Percentiles rank a stretch among this genome's conserved stretches.
These are phyloP conservation scores for Neolamprologus hecqui DNA, from an alignment of 2,113 vertebrate genomes.

Conservation along the genomic window DNA sequence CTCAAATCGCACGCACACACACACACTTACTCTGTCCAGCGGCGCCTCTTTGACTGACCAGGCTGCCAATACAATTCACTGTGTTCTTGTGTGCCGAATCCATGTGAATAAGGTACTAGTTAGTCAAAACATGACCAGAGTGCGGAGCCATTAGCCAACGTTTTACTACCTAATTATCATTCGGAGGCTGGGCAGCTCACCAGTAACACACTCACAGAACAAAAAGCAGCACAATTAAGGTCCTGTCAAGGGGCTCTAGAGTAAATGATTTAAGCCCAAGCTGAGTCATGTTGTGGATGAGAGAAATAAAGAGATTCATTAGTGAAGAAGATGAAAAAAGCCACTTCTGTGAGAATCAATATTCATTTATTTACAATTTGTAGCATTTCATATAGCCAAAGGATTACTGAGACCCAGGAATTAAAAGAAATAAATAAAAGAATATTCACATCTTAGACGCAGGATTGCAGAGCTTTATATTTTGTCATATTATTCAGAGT, in stretches of 20 bases:
- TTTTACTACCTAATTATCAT: conserved; percentile 56
- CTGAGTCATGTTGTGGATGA: neutral
- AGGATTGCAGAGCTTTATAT: neutral
- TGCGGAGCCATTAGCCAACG: conserved; percentile 39
- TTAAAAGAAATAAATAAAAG: neutral
- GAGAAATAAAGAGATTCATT: neutral
- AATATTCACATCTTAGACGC: rapidly evolving
- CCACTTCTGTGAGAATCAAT: neutral
- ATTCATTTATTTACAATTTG: neutral
- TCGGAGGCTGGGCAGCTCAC: conserved; percentile 7
- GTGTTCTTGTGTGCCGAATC: conserved; percentile 14
- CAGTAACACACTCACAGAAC: conserved; percentile 1
- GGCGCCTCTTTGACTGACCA: conserved; percentile 63
- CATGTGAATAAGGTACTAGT: conserved; percentile 55
- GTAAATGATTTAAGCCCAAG: neutral
- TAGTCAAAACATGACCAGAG: conserved; percentile 62
- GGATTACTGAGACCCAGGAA: neutral
- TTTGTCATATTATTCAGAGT: neutral
- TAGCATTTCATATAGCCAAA: neutral
- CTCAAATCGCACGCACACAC: neutral
- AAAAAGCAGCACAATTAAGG: neutral
- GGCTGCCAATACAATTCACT: conserved; percentile 57
- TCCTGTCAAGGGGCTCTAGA: neutral
- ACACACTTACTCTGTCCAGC: conserved; percentile 19
- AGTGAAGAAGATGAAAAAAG: neutral